phyloP scores from a whole-genome alignment of 2,888 invertebrate species.

The Drosophila mimica region DNA sequence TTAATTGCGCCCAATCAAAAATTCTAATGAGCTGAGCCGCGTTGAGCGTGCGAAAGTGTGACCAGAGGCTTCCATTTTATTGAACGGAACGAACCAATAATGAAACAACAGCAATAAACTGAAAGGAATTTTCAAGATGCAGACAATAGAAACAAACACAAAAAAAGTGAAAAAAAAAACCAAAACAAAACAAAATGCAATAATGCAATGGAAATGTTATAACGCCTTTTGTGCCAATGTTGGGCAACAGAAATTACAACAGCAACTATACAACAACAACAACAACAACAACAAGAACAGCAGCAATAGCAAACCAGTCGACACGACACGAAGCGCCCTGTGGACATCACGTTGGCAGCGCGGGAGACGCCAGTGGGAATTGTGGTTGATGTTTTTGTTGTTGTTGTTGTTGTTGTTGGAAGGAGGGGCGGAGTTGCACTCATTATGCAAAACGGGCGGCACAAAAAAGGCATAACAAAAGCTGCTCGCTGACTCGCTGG shows the following conservation, averaged over 20 bases:
- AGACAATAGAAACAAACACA: slow-evolving; percentile 8
- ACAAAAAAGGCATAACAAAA: slow-evolving; percentile 45
- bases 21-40: slow-evolving; percentile 65
- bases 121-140: slow-evolving; percentile 21
- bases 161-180: slow-evolving; percentile 1
- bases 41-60: slow-evolving; percentile 71
- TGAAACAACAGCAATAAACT: not conserved
- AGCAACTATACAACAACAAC: slow-evolving; percentile 38
- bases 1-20: slow-evolving; percentile 74
- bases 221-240: slow-evolving; percentile 71
- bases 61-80: slow-evolving; percentile 42
- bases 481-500: slow-evolving; percentile 10
- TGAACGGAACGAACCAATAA: slow-evolving; percentile 11
- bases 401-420: slow-evolving; percentile 8
- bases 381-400: slow-evolving; percentile 7
- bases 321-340: slow-evolving; percentile 64
- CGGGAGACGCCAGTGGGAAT: slow-evolving; percentile 59
- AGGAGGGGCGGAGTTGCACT: slow-evolving; percentile 61
- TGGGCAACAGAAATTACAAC: slow-evolving; percentile 68
- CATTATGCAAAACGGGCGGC: slow-evolving; percentile 69
- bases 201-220: slow-evolving; percentile 57
- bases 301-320: slow-evolving; percentile 38
- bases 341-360: slow-evolving; percentile 67
- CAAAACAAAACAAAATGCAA: slow-evolving; percentile 21
- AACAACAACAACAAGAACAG: slow-evolving; percentile 29